Base-by-base conservation (phyloP, 2,888 invertebrate genomes). In the Dusona sp. region DNA sequence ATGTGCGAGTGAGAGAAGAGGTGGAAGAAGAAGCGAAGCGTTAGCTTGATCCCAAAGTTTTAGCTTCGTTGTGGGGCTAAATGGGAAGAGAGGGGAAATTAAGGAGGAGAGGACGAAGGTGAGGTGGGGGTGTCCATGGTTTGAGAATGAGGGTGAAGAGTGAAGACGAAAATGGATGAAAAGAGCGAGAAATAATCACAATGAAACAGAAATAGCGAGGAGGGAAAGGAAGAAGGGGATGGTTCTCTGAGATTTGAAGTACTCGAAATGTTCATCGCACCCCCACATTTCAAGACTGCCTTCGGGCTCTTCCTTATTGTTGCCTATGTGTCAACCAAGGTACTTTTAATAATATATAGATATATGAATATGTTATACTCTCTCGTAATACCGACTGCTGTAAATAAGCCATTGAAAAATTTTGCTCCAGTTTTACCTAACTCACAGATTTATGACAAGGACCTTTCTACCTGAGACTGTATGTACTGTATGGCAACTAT, bases 361-460 rank as follows among this genome's bases (percentile, higher is more conserved):
- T 33, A 38, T 22, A 19, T 38, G 29, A 57, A 75, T 72, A 16
- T 25, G 48, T 11, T 48, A 48, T 51, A 61, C 29, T 67, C 54
- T 64, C 67, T 45, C 48, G 64, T 29, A 61, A 78, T 79, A 68
- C 77, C 51, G 61, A 38, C 29, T 74, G 83, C 83, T 74, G 90
- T 91, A 90, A 91, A 91, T 79, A 70, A 79, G 77, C 87, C 84
- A 89, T 92, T 89, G 88, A 87, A 88, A 88, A 88, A 83, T 79
- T 87, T 88, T 92, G 91, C 91, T 92, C 91, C 87, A 92, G 90
- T 92, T 92, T 92, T 90, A 89, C 86, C 86, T 80, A 92, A 92
- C 90, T 77, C 85, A 88, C 78, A 90, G 91, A 92, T 92, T 92
- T 92, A 92, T 87, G 90, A 89, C 80, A 42, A 70, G 25, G 65